These are phyloP conservation scores for Actenoides lindsayi DNA, from an alignment of 2,113 vertebrate genomes.

Conservation along the genomic window DNA sequence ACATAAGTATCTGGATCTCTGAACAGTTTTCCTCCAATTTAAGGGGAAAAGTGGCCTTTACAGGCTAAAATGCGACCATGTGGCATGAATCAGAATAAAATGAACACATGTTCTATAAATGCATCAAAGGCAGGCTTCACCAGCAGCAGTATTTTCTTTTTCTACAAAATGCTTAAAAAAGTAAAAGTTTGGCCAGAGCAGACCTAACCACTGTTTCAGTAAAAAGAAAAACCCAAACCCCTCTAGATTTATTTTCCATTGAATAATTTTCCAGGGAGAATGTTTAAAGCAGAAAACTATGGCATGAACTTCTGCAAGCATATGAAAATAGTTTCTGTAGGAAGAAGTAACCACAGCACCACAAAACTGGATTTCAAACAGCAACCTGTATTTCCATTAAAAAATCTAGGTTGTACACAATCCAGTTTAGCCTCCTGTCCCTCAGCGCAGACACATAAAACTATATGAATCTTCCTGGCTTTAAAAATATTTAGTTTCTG, in stretches of 20 bases:
- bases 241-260: background rate
- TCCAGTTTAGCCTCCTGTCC: background rate
- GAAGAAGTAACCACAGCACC: background rate
- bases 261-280: constrained; percentile 33
- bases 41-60: background rate
- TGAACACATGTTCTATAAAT: constrained; percentile 21
- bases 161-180: constrained; percentile 23
- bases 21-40: constrained; percentile 3
- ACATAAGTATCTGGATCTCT: constrained; percentile 5
- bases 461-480: background rate
- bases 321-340: constrained; percentile 1
- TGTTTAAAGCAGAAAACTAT: constrained; percentile 7
- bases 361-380: background rate
- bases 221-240: background rate
- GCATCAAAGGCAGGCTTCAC: constrained; percentile 29
- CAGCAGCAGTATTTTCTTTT: constrained; percentile 19
- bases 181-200: constrained; percentile 24
- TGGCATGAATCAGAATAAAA: constrained; percentile 37
- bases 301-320: background rate
- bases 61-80: background rate
- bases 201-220: background rate
- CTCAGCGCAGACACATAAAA: background rate
- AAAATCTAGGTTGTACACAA: background rate
- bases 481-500: background rate
- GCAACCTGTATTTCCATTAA: background rate